Base-by-base conservation (phyloP, 2,797 vertebrate species). In the Galago senegalensis region DNA sequence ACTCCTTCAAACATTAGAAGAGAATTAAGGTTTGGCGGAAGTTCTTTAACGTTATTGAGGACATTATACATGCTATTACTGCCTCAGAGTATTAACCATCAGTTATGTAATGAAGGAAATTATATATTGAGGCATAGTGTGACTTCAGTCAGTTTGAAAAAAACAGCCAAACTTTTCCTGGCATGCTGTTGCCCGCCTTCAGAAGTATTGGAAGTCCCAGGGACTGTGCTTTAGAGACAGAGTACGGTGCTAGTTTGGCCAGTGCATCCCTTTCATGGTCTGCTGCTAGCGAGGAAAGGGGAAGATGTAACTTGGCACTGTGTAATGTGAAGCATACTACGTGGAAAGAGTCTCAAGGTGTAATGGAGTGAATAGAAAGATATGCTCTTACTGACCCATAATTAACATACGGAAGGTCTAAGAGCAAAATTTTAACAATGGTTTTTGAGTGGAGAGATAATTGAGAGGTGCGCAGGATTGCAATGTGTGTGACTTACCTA, bases 21-120 rank as follows among this genome's bases (percentile, higher is more conserved):
- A 60, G 10, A 43, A 11, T 63, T 13, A 83, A 63, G 46, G 27
- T 27, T 2, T n/a, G 31, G n/a, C 8, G 0, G 31, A 75, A 69
- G 40, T 63, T n/a, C 37, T 31, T 67, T 25, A 34, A 25, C 8
- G 3, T 58, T 31, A 27, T 7, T 11, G 16, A 92, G 34, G 70
- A 18, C 8, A 1, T 83, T 7, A 1, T 6, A 11, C 21, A 3
- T 5, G 2, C 23, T 5, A 0, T 61, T 84, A 1, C 12, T 37
- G 1, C 37, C 65, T 63, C 16, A 79, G 43, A 77, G 46, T 18
- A 21, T 11, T 81, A 69, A 3, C 31, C 73, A 3, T 34, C 43
- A 34, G 7, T 16, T 82, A n/a, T 13, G 4, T 61, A 21, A 34
- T 85, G 67, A 82, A 56, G 70, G 37, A 29, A 61, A 12, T 83